These are phyloP conservation scores for Leucopternis melanops DNA, from an alignment of 2,113 vertebrate genomes.

Conservation along the genomic window DNA sequence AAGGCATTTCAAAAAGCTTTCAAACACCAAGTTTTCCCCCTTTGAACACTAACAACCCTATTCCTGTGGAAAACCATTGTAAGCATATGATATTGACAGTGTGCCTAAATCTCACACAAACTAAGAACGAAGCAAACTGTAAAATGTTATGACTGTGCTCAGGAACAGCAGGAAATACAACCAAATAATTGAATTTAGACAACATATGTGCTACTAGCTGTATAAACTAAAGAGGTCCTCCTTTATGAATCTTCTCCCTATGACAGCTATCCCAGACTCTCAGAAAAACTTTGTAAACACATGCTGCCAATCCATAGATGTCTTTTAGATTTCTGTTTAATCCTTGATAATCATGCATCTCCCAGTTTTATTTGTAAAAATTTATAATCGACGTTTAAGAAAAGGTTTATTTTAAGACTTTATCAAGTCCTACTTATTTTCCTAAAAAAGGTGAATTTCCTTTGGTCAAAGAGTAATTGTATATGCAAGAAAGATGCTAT, in stretches of 20 bases:
- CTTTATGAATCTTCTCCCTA: neutral
- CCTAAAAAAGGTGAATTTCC: neutral
- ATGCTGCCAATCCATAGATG: neutral
- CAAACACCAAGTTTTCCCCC: neutral
- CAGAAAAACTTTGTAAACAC: neutral
- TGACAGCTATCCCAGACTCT: neutral
- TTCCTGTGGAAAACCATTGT: neutral
- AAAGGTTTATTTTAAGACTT: slow-evolving; percentile 9
- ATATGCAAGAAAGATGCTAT: neutral
- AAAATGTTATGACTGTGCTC: neutral
- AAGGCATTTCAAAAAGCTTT: neutral
- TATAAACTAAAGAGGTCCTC: neutral
- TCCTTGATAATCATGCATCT: neutral
- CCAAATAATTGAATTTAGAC: neutral
- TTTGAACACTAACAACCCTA: neutral
- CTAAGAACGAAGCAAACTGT: neutral
- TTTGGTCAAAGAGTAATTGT: neutral
- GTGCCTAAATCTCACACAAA: neutral
- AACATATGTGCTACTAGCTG: neutral
- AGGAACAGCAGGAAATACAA: neutral
- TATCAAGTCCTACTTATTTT: neutral
- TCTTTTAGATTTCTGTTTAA: neutral
- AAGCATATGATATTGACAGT: neutral
- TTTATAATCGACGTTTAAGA: neutral
- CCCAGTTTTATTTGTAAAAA: neutral